Conservation (phyloP, 2,888 invertebrate species). For the Thyatira batis region DNA sequence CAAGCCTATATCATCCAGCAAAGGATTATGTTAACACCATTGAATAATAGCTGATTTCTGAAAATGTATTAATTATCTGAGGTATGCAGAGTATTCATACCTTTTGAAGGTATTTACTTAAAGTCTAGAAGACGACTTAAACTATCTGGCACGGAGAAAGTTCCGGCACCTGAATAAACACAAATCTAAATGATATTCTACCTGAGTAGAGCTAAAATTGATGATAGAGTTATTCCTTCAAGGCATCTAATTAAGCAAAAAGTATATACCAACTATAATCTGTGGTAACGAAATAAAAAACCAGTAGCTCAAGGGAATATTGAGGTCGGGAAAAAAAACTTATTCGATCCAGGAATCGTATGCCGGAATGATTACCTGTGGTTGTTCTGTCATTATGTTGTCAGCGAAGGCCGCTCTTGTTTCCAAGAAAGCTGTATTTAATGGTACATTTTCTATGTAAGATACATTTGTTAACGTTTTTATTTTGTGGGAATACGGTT, state of each 20-base stretch:
- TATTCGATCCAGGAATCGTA: slow-evolving; percentile 26
- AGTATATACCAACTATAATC: not conserved
- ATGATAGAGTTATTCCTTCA: no score
- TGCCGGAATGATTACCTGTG: slow-evolving; percentile 33
- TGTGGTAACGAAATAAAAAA: slow-evolving; percentile 16
- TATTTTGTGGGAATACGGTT: not conserved
- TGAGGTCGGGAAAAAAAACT: slow-evolving; percentile 25
- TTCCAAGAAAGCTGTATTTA: slow-evolving; percentile 9
- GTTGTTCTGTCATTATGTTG: slow-evolving; percentile 31
- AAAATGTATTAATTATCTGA: no score
- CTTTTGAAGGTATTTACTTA: no score
- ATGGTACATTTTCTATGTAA: not conserved
- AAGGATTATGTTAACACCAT: no score
- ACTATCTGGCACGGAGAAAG: no score
- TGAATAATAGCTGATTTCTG: no score
- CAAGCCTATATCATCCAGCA: no score
- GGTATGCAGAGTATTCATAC: no score
- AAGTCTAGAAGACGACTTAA: no score
- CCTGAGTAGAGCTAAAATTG: no score
- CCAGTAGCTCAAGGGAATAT: slow-evolving; percentile 25
- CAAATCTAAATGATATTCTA: no score
- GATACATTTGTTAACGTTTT: slow-evolving; percentile 5
- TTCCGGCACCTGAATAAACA: no score
- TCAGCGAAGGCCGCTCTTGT: slow-evolving; percentile 21
- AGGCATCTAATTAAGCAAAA: not conserved